phyloP scores from a whole-genome alignment of 2,888 invertebrate species.

The Tipula vernalis region DNA sequence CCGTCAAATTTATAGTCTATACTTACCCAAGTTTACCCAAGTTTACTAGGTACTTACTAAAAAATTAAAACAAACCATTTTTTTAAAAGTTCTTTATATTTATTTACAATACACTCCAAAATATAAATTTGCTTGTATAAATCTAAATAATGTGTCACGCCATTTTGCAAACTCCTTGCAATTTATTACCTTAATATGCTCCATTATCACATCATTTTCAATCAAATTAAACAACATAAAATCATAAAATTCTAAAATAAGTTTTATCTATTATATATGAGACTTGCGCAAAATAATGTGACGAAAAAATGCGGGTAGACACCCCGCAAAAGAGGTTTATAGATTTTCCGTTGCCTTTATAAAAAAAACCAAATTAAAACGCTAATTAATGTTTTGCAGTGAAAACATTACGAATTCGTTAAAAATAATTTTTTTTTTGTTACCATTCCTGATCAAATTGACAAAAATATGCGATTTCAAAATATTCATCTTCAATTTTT shows the following conservation, averaged over 20 bases:
- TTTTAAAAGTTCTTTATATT: background rate
- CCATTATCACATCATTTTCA: background rate
- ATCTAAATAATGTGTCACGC: background rate
- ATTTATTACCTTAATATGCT: background rate
- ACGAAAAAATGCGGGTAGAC: background rate
- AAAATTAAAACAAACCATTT: no score
- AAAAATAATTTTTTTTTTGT: background rate
- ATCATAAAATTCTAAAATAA: background rate
- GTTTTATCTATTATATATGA: background rate
- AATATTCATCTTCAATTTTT: background rate
- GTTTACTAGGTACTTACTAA: no score
- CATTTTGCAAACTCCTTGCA: background rate
- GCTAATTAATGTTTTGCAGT: background rate
- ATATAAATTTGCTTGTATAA: no score
- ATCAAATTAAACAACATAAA: background rate
- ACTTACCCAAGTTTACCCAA: no score
- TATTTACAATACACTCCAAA: background rate
- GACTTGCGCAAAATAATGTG: background rate
- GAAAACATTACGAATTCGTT: background rate
- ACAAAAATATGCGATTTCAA: background rate
- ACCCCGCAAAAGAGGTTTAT: background rate
- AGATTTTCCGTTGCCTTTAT: background rate
- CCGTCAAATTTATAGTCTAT: no score
- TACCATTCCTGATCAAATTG: background rate
- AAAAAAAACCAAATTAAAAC: background rate